These are phyloP conservation scores for Platygyra sinensis DNA, from an alignment of 64 coral and sea anemone genomes.

Conservation along the genomic window DNA sequence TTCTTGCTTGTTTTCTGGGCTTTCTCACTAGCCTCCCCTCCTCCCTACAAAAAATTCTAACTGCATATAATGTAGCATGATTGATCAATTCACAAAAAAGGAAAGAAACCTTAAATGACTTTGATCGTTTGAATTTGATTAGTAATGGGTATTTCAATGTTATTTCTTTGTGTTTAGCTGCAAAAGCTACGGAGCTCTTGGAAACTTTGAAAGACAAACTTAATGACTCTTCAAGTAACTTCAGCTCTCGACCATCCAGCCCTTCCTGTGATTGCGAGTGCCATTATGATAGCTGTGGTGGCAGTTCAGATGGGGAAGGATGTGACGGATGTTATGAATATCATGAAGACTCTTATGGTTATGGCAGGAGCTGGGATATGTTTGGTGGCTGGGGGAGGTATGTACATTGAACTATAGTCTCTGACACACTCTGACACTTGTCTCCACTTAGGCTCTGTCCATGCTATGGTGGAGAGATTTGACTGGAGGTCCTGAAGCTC, in stretches of 20 bases:
- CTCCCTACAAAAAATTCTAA: too few species aligned
- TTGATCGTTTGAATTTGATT: too few species aligned
- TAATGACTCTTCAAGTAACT: neutral
- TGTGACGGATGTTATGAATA: conserved; percentile 26
- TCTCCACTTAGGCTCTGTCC: too few species aligned
- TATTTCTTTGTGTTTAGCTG: neutral
- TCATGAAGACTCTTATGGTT: neutral
- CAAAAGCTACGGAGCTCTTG: conserved; percentile 1
- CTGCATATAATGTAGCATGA: too few species aligned
- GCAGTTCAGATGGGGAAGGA: conserved; percentile 7
- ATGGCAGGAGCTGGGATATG: neutral
- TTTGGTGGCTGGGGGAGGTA: conserved; percentile 32
- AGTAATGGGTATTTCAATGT: neutral
- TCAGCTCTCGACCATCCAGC: conserved; percentile 10
- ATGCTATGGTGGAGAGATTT: too few species aligned
- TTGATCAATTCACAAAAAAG: too few species aligned
- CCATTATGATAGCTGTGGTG: conserved; percentile 36
- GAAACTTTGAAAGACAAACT: conserved; percentile 4
- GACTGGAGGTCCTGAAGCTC: too few species aligned
- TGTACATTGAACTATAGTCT: too few species aligned
- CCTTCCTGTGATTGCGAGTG: conserved; percentile 33
- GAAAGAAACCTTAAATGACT: too few species aligned
- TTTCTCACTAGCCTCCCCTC: too few species aligned
- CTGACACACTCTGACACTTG: too few species aligned
- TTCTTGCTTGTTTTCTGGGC: too few species aligned